Conservation (phyloP, 35 echinoderm and acorn worm species). For the Amphiura filiformis region DNA sequence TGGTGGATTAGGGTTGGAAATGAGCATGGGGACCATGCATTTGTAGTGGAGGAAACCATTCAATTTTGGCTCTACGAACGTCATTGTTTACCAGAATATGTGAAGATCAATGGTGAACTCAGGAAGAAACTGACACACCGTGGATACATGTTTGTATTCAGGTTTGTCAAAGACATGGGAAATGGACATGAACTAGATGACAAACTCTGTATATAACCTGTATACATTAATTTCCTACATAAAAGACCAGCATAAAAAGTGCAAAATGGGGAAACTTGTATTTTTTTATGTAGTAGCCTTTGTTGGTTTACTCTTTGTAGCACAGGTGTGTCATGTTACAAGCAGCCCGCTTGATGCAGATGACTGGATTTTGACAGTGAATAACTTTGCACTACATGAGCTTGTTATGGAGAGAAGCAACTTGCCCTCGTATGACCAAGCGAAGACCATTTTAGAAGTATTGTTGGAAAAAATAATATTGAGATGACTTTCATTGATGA, state of each 20-base stretch:
- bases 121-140: slow-evolving; percentile 29
- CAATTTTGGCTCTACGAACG: slow-evolving; percentile 49
- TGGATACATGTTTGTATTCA: slow-evolving; percentile 29
- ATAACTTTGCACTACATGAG: background rate
- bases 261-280: background rate
- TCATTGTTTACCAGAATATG: slow-evolving; percentile 37
- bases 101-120: background rate
- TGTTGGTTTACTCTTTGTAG: no score
- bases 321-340: no score
- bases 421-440: background rate
- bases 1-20: slow-evolving; percentile 32
- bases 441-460: background rate
- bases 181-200: slow-evolving; percentile 24
- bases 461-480: background rate
- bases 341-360: no score
- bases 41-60: slow-evolving; percentile 21
- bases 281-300: background rate
- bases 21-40: slow-evolving; percentile 32
- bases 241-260: no score
- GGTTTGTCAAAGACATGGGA: slow-evolving; percentile 39
- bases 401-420: background rate
- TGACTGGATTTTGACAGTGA: background rate
- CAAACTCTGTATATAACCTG: no score
- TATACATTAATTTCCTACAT: no score
- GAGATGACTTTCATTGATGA: background rate